These are phyloP conservation scores for Patagioenas fasciata DNA, from an alignment of 2,113 vertebrate species.

Conservation along the genomic window DNA sequence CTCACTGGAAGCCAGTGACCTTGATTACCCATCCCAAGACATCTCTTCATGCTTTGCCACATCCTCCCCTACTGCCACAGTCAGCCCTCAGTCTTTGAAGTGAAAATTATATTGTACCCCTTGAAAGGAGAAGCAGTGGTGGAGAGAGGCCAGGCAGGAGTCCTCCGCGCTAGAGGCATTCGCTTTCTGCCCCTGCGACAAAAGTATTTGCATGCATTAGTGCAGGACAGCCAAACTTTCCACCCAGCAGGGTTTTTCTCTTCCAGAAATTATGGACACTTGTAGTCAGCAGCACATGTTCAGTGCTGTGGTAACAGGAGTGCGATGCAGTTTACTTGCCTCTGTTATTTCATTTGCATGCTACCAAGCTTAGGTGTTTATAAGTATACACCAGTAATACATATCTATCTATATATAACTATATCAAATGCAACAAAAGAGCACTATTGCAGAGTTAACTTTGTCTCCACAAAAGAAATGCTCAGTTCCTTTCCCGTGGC, in stretches of 20 bases:
- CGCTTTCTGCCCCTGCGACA: background rate
- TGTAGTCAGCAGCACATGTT: constrained; percentile 16
- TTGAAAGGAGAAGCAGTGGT: background rate
- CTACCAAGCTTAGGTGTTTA: constrained; percentile 57
- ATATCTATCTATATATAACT: constrained; percentile 62
- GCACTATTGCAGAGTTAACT: constrained; percentile 69
- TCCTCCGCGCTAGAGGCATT: background rate
- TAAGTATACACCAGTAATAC: constrained; percentile 62
- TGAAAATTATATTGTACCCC: background rate
- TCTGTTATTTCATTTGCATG: constrained; percentile 72
- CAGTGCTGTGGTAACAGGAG: background rate
- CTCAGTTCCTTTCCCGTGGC: constrained; percentile 62
- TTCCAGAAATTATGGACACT: constrained; percentile 71
- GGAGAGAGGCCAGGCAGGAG: background rate
- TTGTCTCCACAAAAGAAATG: constrained; percentile 59
- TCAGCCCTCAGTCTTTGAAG: background rate
- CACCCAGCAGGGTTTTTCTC: constrained; percentile 43
- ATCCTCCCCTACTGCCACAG: background rate
- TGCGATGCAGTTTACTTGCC: constrained; percentile 38
- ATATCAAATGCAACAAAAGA: constrained; percentile 44
- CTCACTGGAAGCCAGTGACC: background rate
- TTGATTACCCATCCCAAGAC: background rate
- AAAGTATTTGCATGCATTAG: background rate
- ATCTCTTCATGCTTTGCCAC: background rate
- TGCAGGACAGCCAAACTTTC: background rate